Percentiles rank a stretch among this genome's conserved stretches.
These are phyloP conservation scores for Orchestes rusci DNA, from an alignment of 2,888 invertebrate species.

Conservation along the genomic window DNA sequence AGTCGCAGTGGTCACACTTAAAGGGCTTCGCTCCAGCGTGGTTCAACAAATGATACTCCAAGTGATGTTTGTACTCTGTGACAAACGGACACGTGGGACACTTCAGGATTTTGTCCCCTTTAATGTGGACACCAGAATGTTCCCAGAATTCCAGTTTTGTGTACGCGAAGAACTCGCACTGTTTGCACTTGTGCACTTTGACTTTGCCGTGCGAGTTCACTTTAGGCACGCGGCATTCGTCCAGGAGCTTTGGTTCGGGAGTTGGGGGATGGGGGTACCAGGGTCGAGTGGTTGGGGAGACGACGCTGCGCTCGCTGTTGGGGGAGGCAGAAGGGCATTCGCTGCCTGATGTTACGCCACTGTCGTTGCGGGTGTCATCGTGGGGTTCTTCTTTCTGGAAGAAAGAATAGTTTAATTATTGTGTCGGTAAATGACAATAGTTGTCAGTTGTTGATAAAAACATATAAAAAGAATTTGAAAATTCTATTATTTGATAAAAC, in stretches of 20 bases:
- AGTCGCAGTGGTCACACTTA: conserved; percentile 82
- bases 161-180: conserved; percentile 76
- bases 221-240: conserved; percentile 26
- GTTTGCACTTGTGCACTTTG: conserved; percentile 88
- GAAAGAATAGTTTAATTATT: conserved; percentile 15
- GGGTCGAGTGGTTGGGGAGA: conserved; percentile 19
- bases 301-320: conserved; percentile 45
- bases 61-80: conserved; percentile 97
- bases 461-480: background rate
- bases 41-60: conserved; percentile 94
- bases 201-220: conserved; percentile 70
- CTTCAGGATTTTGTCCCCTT: conserved; percentile 81
- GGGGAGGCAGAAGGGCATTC: conserved; percentile 57
- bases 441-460: too few species aligned
- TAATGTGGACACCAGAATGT: conserved; percentile 86
- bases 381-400: conserved; percentile 52
- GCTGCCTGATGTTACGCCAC: conserved; percentile 55
- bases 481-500: too few species aligned
- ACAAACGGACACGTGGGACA: conserved; percentile 95
- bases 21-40: conserved; percentile 94
- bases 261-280: background rate
- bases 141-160: conserved; percentile 93
- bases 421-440: too few species aligned
- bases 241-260: conserved; percentile 7
- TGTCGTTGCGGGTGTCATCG: conserved; percentile 48